Evolutionary conservation across 2,888 invertebrate species (phyloP), one percentile per base, ranked within the genome.

Genomic region (Eurytoma californica): DNA sequence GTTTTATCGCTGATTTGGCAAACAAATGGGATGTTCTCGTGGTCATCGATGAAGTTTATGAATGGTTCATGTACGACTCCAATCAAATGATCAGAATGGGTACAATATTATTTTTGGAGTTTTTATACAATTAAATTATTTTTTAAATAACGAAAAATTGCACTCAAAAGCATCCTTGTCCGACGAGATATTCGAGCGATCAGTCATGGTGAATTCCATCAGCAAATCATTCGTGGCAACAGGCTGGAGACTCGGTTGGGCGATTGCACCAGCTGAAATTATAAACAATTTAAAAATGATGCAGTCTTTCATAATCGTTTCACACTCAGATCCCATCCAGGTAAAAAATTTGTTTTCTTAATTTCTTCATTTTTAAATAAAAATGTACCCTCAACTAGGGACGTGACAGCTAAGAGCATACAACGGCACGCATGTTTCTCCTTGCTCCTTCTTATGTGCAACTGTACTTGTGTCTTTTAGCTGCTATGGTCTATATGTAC

Each of bases 161-260:
- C 30, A 30, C 4, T 75, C 72, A 57, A 84, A n/a, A 95, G 97
- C 97, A 0, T 95, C 97, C 0, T 90, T 99, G 7, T 98, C 98
- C 0, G 98, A 92, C 16, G 92, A n/a, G n/a, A 99, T 99, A 99
- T 99, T 97, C 95, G 97, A 99, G 82, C 93, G 98, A 24, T 99
- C 99, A 0, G 94, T 99, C 51, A 98, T 98, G 0, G 94, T 99
- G 81, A 98, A 99, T 0, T 98, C 98, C 24, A 98, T 98, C 0
- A 99, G 99, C 0, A 99, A 99, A 92, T 97, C 98, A 0, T 98
- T 99, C 92, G 97, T 97, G 70, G 97, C 97, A 14, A 99, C 99
- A 0, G 99, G 99, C 3, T 98, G 97, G 98, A 98, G 96, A 92
- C 93, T 94, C 1, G 99, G 99, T 73, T 99, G 99, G 99, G 96